Evolutionary conservation across 2,888 invertebrate genomes (phyloP).

Genomic region (Labia minor): DNA sequence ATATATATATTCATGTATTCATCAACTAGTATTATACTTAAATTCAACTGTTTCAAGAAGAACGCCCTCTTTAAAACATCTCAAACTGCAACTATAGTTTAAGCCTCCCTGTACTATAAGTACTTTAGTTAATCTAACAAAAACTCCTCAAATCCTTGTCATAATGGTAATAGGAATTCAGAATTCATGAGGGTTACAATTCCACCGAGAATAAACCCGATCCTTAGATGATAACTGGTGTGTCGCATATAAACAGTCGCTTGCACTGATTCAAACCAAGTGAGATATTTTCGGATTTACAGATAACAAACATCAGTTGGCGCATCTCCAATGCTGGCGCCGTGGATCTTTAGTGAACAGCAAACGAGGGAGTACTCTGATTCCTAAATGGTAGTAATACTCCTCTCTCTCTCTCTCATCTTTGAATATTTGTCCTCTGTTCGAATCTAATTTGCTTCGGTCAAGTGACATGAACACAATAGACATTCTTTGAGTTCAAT

Average conservation of each 20-base stretch:
- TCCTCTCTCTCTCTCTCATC: neutral
- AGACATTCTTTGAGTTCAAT: slow-evolving; percentile 7
- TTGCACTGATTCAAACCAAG: neutral
- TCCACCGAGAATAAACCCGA: neutral
- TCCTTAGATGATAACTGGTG: neutral
- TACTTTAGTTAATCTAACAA: too few species aligned
- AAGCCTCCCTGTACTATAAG: too few species aligned
- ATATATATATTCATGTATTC: neutral
- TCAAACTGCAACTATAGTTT: too few species aligned
- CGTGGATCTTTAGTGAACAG: neutral
- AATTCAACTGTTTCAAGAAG: too few species aligned
- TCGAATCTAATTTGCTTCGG: slow-evolving; percentile 13
- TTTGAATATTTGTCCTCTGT: slow-evolving; percentile 3
- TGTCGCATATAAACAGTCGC: neutral
- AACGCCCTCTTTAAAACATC: too few species aligned
- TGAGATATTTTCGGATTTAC: neutral
- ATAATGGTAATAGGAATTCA: too few species aligned
- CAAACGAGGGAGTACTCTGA: neutral
- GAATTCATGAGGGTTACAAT: too few species aligned
- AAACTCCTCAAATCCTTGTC: too few species aligned
- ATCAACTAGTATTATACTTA: neutral
- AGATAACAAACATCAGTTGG: slow-evolving; percentile 4
- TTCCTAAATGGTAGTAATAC: neutral
- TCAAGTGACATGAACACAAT: neutral
- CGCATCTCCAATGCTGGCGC: neutral